These are phyloP conservation scores for Mustela nigripes DNA, from an alignment of 2,113 vertebrate species.

Conservation along the genomic window DNA sequence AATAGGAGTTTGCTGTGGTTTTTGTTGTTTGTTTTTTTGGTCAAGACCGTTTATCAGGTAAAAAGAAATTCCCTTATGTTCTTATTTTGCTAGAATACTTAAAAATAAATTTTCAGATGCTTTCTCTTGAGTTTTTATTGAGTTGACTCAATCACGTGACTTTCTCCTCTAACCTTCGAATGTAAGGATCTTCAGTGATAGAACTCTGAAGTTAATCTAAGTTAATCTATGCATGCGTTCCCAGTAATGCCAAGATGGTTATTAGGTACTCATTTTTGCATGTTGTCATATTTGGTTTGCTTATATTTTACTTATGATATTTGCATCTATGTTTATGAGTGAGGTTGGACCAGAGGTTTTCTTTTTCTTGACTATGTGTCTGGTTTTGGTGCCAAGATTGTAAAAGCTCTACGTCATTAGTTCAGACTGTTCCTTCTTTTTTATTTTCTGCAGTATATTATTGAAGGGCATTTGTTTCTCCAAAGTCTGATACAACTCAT, in stretches of 20 bases:
- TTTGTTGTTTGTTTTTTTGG: neutral
- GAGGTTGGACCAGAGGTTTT: slow-evolving; percentile 3
- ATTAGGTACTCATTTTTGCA: neutral
- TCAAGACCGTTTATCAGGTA: slow-evolving; percentile 16
- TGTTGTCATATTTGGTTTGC: neutral
- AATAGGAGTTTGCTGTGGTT: neutral
- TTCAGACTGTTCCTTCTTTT: neutral
- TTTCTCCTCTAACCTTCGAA: neutral
- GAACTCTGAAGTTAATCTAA: neutral
- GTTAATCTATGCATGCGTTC: neutral
- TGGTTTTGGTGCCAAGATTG: slow-evolving; percentile 41
- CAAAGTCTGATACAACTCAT: slow-evolving; percentile 50
- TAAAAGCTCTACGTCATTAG: neutral
- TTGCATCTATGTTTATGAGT: slow-evolving; percentile 38
- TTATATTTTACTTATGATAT: slow-evolving; percentile 21
- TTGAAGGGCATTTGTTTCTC: slow-evolving; percentile 9
- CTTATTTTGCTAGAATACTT: neutral
- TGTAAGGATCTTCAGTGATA: neutral
- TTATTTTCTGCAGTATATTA: slow-evolving; percentile 20
- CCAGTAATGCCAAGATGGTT: neutral
- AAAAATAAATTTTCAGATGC: neutral
- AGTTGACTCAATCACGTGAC: neutral
- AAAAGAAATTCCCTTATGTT: neutral
- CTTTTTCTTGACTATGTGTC: slow-evolving; percentile 11
- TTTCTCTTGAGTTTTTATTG: neutral